Evolutionary conservation across 2,113 vertebrate genomes (phyloP).

Genomic region (Camelus bactrianus): DNA sequence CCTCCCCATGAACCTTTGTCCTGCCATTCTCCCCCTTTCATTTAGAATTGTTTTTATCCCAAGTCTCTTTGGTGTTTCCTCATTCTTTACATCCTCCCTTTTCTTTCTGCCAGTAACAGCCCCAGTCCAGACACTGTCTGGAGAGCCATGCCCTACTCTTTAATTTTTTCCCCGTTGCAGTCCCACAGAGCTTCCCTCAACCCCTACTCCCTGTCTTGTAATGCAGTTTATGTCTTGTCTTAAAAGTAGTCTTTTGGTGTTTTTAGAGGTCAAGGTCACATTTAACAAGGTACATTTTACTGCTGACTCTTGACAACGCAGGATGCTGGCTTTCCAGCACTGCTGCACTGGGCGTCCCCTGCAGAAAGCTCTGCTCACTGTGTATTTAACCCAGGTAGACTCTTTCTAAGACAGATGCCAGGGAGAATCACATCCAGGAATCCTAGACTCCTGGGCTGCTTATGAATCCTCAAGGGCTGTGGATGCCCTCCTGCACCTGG

Average conservation of each 20-base stretch:
- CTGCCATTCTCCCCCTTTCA: not conserved
- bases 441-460: not conserved
- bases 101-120: not conserved
- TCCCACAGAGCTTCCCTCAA: not conserved
- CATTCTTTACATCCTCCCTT: slow-evolving; percentile 1
- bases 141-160: not conserved
- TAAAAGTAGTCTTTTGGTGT: slow-evolving; percentile 8
- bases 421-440: not conserved
- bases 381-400: not conserved
- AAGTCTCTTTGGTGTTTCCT: not conserved
- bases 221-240: not conserved
- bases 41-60: not conserved
- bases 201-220: not conserved
- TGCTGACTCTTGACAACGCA: not conserved
- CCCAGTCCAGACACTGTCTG: not conserved
- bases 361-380: not conserved
- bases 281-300: slow-evolving; percentile 44
- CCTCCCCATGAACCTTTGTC: slow-evolving; percentile 7
- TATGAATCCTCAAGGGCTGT: not conserved
- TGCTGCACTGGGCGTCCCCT: not conserved
- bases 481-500: too few relatives aligned
- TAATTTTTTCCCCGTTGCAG: not conserved
- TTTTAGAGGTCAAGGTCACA: not conserved
- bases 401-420: not conserved
- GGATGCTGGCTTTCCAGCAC: not conserved